Conservation (phyloP, 2,113 vertebrate species). For the Cynoglossus semilaevis region DNA sequence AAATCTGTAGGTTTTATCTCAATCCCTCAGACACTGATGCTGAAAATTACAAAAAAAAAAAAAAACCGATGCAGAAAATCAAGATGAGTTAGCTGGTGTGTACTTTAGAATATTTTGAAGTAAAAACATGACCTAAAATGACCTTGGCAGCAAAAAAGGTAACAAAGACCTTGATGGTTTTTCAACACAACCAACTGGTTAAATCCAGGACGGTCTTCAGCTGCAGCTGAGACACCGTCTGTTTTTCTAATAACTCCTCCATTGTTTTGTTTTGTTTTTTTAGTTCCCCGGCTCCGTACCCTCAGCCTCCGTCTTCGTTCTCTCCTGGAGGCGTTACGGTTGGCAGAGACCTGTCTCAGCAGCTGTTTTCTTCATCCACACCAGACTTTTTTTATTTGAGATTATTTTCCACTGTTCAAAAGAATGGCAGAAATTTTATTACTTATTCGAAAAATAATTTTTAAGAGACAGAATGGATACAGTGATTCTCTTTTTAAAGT, state of each 20-base stretch:
- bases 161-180: slow-evolving; percentile 15
- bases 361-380: slow-evolving; percentile 24
- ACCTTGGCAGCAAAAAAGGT: too few relatives aligned
- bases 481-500: too few relatives aligned
- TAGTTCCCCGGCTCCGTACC: neutral
- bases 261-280: too few relatives aligned
- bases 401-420: neutral
- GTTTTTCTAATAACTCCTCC: slow-evolving; percentile 9
- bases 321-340: slow-evolving; percentile 8
- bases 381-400: neutral
- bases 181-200: slow-evolving; percentile 22
- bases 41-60: slow-evolving; percentile 8
- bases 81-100: too few relatives aligned
- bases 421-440: neutral
- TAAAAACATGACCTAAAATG: too few relatives aligned
- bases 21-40: slow-evolving; percentile 5
- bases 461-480: too few relatives aligned
- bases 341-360: slow-evolving; percentile 9
- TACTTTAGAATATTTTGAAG: too few relatives aligned
- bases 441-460: too few relatives aligned
- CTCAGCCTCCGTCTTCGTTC: slow-evolving; percentile 24
- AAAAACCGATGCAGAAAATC: slow-evolving; percentile 2
- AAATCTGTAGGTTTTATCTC: slow-evolving; percentile 27
- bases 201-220: neutral
- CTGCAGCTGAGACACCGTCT: neutral